These are phyloP conservation scores for Bostrychus sinensis DNA, from an alignment of 2,113 vertebrate genomes.

Conservation along the genomic window DNA sequence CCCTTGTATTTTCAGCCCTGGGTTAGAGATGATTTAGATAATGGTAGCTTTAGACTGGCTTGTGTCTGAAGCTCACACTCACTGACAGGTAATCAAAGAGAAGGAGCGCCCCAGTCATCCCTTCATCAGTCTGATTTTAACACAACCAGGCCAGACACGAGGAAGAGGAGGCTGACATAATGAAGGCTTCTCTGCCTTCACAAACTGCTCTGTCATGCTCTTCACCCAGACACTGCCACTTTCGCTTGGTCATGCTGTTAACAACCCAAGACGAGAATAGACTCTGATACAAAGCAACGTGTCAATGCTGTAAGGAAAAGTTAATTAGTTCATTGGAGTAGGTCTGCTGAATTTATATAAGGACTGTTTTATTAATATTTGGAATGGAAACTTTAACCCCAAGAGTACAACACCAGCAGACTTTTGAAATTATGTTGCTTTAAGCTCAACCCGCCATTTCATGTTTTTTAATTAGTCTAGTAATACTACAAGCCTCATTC, in stretches of 20 bases:
- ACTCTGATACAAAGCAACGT: neutral
- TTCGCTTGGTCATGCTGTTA: constrained; percentile 33
- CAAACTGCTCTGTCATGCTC: constrained; percentile 28
- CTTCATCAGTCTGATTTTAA: constrained; percentile 51
- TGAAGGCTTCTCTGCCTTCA: constrained; percentile 35
- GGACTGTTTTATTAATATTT: too few relatives aligned
- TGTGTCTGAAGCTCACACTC: constrained; percentile 44
- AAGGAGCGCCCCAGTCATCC: constrained; percentile 54
- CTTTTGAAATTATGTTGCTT: too few relatives aligned
- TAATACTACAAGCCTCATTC: too few relatives aligned
- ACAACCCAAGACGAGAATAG: constrained; percentile 16
- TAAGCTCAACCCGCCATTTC: too few relatives aligned
- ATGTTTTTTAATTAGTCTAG: too few relatives aligned
- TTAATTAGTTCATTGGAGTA: neutral
- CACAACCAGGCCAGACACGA: constrained; percentile 54
- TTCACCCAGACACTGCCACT: constrained; percentile 4
- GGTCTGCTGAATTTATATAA: neutral
- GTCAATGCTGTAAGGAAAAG: neutral
- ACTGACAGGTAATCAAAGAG: constrained; percentile 69
- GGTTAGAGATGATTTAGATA: constrained; percentile 50
- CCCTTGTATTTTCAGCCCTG: constrained; percentile 42
- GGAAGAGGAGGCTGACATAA: constrained; percentile 50
- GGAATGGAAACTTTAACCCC: too few relatives aligned
- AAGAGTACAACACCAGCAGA: too few relatives aligned
- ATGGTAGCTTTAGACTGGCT: constrained; percentile 60